phyloP scores from a whole-genome alignment of 2,113 vertebrate genomes.

The Beaufortia kweichowensis region DNA sequence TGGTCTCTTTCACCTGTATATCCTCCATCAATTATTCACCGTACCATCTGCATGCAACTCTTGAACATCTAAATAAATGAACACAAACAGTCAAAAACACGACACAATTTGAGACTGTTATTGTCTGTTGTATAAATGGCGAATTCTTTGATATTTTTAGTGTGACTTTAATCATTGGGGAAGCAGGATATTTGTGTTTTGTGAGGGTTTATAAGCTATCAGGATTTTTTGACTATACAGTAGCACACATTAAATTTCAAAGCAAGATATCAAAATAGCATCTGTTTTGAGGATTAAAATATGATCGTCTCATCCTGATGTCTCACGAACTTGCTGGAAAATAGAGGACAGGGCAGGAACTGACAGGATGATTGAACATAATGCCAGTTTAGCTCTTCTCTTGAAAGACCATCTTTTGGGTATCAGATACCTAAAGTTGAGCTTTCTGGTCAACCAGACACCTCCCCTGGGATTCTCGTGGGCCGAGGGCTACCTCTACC shows the following conservation, averaged over 20 bases:
- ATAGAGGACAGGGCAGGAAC: slow-evolving; percentile 57
- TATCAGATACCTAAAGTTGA: slow-evolving; percentile 83
- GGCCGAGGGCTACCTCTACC: slow-evolving; percentile 75
- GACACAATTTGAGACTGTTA: slow-evolving; percentile 63
- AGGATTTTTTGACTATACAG: too few species aligned
- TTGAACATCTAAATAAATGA: slow-evolving; percentile 84
- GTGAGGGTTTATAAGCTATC: too few species aligned
- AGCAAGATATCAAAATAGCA: too few species aligned
- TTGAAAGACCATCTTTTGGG: slow-evolving; percentile 87
- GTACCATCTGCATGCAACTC: slow-evolving; percentile 82
- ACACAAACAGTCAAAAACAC: slow-evolving; percentile 74
- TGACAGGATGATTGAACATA: slow-evolving; percentile 80
- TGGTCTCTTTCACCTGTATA: slow-evolving; percentile 83
- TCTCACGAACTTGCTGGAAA: background rate
- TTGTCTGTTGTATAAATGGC: background rate
- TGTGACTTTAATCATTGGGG: background rate
- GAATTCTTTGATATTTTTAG: background rate
- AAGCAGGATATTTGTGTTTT: background rate
- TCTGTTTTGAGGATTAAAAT: background rate
- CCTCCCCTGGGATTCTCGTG: slow-evolving; percentile 82
- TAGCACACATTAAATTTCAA: too few species aligned
- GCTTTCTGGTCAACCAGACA: slow-evolving; percentile 90
- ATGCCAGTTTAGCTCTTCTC: slow-evolving; percentile 75
- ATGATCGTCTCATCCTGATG: background rate
- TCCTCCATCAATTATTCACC: slow-evolving; percentile 84